Base-by-base conservation (phyloP, 2,113 vertebrate genomes). In the Hippolais icterina region DNA sequence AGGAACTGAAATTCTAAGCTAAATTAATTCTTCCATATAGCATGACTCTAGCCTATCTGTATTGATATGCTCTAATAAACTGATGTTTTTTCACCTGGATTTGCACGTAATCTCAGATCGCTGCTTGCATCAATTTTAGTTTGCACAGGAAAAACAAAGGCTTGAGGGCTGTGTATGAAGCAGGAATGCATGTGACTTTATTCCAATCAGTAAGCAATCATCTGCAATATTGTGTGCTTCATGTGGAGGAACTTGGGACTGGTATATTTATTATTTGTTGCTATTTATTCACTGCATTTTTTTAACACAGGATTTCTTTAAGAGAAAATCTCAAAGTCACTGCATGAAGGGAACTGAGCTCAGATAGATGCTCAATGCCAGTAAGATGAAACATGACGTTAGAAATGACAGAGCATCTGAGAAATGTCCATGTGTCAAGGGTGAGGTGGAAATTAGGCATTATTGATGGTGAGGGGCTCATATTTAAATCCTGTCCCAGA, bases 101-200 rank as follows among this genome's bases (percentile, higher is more conserved):
- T 84, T 81, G 14, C 8, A 2, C 13, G 28, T 35, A 39, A 75
- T 54, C 44, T 49, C 21, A 14, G 6, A 15, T 35, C 0, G 0
- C 31, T 42, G 4, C 5, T 41, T 1, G 0, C 4, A 49, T 9
- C 7, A 12, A 6, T 44, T 94, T 46, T 15, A 70, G 29, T 33
- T 52, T 68, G 14, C 60, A 37, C 8, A 18, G 65, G 50, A 70
- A 42, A 64, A 12, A 5, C 60, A 35, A 57, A 20, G 20, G 31
- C 39, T 61, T 2, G 19, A 28, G 25, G 23, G 5, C 8, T 7
- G 0, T 3, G 5, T 47, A 28, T 1, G 2, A 18, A 91, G 27
- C 33, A 83, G 28, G 31, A 6, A 4, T 27, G 31, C 1, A 1
- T 6, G 3, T 22, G 41, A 22, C 42, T 66, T 1, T 84, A 50